Evolutionary conservation across 2,888 invertebrate species (phyloP).

Genomic region (Pachydiplax longipennis): DNA sequence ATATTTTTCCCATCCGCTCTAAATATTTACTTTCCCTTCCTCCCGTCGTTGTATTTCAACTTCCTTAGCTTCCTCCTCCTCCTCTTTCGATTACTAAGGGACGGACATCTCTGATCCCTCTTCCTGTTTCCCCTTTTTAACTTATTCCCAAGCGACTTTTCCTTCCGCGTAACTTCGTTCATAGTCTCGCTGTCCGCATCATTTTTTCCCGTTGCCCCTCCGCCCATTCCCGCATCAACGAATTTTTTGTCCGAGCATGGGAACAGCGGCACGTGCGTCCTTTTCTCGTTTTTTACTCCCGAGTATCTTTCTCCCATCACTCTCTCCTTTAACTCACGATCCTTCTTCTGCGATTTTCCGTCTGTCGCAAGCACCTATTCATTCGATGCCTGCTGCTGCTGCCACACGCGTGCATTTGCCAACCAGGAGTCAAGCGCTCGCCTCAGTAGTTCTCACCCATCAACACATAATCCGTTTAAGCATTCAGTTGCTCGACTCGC

Average conservation of each 20-base stretch:
- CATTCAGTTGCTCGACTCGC: too few relatives aligned
- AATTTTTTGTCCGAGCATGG: slow-evolving; percentile 19
- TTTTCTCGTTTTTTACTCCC: neutral
- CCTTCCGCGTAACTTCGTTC: neutral
- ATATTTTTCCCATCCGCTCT: slow-evolving; percentile 5
- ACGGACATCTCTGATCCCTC: neutral
- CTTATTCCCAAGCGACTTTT: neutral
- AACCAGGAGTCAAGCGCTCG: too few relatives aligned
- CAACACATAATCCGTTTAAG: too few relatives aligned
- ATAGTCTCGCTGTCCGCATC: neutral
- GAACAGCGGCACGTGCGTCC: slow-evolving; percentile 3
- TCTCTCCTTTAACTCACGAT: neutral
- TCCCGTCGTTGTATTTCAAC: neutral
- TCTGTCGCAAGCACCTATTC: too few relatives aligned
- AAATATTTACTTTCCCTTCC: neutral
- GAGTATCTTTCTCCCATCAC: neutral
- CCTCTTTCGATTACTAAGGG: neutral
- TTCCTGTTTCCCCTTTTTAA: neutral
- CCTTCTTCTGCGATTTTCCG: neutral
- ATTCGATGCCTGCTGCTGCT: too few relatives aligned
- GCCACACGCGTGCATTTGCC: too few relatives aligned
- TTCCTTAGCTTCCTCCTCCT: neutral
- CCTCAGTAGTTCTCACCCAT: too few relatives aligned
- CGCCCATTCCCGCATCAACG: neutral
- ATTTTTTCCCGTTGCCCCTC: neutral